These are phyloP conservation scores for Sinhomidia bicolor DNA, from an alignment of 2,888 invertebrate genomes.

Conservation along the genomic window DNA sequence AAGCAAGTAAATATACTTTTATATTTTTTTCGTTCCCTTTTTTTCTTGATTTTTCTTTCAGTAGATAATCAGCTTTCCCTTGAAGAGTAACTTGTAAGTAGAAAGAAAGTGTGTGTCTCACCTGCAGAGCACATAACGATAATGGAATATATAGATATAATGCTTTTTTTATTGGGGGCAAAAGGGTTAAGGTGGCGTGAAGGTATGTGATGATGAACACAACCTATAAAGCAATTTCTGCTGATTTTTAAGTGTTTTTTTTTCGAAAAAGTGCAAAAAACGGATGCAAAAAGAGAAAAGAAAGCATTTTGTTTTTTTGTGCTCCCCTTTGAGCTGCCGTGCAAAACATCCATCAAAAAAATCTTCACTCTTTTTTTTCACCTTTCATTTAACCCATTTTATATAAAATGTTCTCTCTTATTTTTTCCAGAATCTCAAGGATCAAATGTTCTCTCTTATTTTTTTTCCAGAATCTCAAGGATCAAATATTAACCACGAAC, in stretches of 20 bases:
- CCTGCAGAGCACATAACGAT: too few species aligned
- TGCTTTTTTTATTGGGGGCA: too few species aligned
- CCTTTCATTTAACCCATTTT: background rate
- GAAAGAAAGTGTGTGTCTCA: background rate
- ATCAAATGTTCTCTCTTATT: conserved; percentile 86
- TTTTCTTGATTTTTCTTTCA: background rate
- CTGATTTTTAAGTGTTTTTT: background rate
- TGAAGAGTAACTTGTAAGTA: background rate
- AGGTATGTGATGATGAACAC: too few species aligned
- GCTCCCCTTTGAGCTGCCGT: too few species aligned
- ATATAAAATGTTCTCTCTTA: conserved; percentile 80
- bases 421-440: conserved; percentile 96
- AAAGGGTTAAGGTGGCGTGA: too few species aligned
- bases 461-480: conserved; percentile 96
- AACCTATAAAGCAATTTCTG: background rate
- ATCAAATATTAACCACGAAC: conserved; percentile 93
- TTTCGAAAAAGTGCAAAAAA: background rate
- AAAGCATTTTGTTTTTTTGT: background rate
- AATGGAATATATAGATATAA: too few species aligned
- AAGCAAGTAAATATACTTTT: background rate
- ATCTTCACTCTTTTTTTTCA: background rate
- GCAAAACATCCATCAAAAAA: conserved; percentile 34
- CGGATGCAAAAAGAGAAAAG: background rate
- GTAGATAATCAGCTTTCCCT: background rate
- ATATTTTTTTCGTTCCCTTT: background rate